Evolutionary conservation across 2,888 invertebrate species (phyloP).

Genomic region (Caenorhabditis becei): DNA sequence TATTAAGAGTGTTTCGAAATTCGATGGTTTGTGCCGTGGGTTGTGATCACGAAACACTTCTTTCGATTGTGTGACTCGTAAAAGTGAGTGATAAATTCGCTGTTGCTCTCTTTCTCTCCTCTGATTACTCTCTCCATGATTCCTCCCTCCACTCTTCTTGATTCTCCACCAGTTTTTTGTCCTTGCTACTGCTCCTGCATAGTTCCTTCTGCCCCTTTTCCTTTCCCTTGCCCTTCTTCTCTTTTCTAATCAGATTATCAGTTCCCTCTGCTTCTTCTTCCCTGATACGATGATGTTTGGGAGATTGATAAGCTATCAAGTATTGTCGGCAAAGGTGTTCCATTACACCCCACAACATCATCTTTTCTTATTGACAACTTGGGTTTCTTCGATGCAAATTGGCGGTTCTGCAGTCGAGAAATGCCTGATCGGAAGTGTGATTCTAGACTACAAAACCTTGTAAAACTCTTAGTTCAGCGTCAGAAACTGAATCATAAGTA

Average conservation of each 20-base stretch:
- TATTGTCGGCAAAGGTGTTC: constrained; percentile 6
- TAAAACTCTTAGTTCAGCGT: constrained; percentile 3
- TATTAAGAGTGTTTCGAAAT: neutral
- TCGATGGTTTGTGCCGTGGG: constrained; percentile 27
- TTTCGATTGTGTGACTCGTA: constrained; percentile 47
- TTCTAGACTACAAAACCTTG: constrained; percentile 3
- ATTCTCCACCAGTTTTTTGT: constrained; percentile 21
- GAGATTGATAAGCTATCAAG: constrained; percentile 11
- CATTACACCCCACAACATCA: neutral
- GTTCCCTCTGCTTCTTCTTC: neutral
- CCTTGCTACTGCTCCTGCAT: too few relatives aligned
- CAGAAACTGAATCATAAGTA: constrained; percentile 5
- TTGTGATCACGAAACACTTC: constrained; percentile 52
- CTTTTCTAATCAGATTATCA: constrained; percentile 19
- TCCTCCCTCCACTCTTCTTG: constrained; percentile 8
- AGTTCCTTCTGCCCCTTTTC: neutral
- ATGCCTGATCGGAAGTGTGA: neutral
- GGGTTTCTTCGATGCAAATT: too few relatives aligned
- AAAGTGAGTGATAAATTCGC: constrained; percentile 56
- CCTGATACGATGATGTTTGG: constrained; percentile 4
- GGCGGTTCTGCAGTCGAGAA: neutral
- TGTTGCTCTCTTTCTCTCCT: constrained; percentile 39
- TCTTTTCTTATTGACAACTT: too few relatives aligned
- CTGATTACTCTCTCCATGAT: neutral
- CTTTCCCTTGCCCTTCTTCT: neutral